Base-by-base conservation (phyloP, 2,797 vertebrate genomes). In the Oreochromis mossambicus region DNA sequence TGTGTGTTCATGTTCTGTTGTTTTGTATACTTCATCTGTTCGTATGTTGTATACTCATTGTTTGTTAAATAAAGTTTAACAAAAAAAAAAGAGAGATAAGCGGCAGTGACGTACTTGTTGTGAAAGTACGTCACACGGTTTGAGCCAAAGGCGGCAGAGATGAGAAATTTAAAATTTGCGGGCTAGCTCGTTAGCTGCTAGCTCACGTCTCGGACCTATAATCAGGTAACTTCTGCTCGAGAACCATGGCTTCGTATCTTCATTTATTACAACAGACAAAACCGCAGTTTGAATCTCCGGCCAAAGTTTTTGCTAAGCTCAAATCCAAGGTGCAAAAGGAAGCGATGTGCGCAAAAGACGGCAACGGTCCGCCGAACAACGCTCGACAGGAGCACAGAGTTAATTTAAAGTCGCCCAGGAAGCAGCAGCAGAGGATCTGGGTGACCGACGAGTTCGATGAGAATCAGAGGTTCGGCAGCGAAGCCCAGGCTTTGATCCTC, bases 281-380 rank as follows among this genome's bases (percentile, higher is more conserved):
- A 3, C 1, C 55, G 4, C 19, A 5, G 1, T 19, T 77, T 15
- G 91, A 95, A 11, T 95, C 96, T 19, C 97, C 97, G 0, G 96
- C 96, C 2, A 96, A 95, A 79, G 86, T 96, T 2, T 97, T 97
- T 81, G 96, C 96, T 1, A 94, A 90, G 77, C 84, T 97, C 3
- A 97, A 97, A 78, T 94, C 93, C 4, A 96, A 92, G 85, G 91
- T 96, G 8, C 83, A 91, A 55, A 90, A n/a, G 50, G 87, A 94
- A 34, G 41, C 50, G n/a, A 15, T 41, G 77, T 75, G 36, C 63
- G 54, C 38, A 6, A 78, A 17, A 3, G 43, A 63, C 7, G 26
- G 17, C 34, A 61, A 54, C 1, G 38, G 81, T 3, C n/a, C 52
- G 14, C 15, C 1, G 77, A 24, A 11, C 17, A n/a, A 5, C 32